These are phyloP conservation scores for Pangasius krempfi DNA, from an alignment of 2,797 vertebrate genomes.

Conservation along the genomic window DNA sequence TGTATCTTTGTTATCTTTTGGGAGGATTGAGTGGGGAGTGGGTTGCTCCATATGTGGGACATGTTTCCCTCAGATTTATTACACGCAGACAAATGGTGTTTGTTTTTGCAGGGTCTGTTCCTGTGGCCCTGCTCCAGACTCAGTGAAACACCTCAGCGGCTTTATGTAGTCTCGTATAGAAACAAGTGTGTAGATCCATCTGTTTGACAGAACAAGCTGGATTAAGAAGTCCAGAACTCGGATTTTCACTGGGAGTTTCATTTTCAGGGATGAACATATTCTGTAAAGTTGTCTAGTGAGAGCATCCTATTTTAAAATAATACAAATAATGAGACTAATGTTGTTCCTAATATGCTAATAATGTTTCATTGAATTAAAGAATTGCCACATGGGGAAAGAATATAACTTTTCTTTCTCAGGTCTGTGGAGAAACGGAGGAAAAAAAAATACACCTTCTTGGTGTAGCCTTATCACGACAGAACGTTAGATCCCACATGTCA, in stretches of 20 bases:
- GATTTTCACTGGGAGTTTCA: background rate
- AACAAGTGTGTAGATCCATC: background rate
- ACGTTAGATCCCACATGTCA: slow-evolving; percentile 54
- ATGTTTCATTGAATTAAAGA: background rate
- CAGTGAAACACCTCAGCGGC: slow-evolving; percentile 30
- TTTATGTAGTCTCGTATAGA: slow-evolving; percentile 24
- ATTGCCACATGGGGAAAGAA: background rate
- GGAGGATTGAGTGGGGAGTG: background rate
- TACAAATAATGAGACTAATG: background rate
- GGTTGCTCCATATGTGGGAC: slow-evolving; percentile 38
- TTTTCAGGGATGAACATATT: background rate
- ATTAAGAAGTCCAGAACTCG: background rate
- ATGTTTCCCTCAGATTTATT: slow-evolving; percentile 52
- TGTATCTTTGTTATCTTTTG: slow-evolving; percentile 46
- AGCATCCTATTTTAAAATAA: background rate
- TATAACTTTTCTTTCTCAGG: background rate
- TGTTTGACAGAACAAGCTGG: background rate
- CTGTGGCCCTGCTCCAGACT: slow-evolving; percentile 42
- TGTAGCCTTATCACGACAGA: slow-evolving; percentile 38
- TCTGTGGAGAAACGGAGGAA: background rate
- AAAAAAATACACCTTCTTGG: slow-evolving; percentile 23
- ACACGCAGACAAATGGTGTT: slow-evolving; percentile 57
- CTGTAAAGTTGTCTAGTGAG: background rate
- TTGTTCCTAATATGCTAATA: background rate
- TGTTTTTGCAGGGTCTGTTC: slow-evolving; percentile 53